These are phyloP conservation scores for Cyrtodaria siliqua DNA, from an alignment of 2,888 invertebrate species.

Conservation along the genomic window DNA sequence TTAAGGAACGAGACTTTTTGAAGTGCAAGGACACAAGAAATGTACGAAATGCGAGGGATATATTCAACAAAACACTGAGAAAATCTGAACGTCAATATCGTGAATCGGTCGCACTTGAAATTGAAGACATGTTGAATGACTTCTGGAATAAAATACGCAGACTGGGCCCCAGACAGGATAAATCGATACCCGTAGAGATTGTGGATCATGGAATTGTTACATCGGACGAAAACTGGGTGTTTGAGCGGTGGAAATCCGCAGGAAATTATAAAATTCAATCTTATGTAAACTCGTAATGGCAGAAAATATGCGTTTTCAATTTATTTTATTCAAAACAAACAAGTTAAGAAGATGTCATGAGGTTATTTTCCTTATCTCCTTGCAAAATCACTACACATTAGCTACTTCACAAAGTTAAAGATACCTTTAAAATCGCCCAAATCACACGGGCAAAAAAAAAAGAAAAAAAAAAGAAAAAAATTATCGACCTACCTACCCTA, in stretches of 20 bases:
- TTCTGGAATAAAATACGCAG: constrained; percentile 46
- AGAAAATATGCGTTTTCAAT: no score
- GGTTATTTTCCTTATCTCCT: no score
- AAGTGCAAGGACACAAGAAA: background rate
- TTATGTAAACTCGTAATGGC: no score
- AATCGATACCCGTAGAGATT: constrained; percentile 5
- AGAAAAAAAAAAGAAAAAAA: no score
- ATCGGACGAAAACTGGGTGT: background rate
- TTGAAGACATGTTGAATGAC: constrained; percentile 38
- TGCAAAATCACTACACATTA: no score
- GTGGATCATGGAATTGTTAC: background rate
- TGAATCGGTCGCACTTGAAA: constrained; percentile 8
- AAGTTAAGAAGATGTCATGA: no score
- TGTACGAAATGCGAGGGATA: background rate
- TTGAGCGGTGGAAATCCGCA: constrained; percentile 11
- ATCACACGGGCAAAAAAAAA: no score
- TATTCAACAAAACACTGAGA: constrained; percentile 16
- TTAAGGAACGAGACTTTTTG: constrained; percentile 2
- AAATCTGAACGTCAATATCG: constrained; percentile 15
- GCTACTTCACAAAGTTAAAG: no score
- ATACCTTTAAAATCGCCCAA: no score
- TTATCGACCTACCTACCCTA: no score
- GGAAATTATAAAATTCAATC: no score
- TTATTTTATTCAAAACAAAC: no score
- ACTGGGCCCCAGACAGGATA: constrained; percentile 23